These are phyloP conservation scores for Siphamia tubifer DNA, from an alignment of 2,113 vertebrate genomes.

Conservation along the genomic window DNA sequence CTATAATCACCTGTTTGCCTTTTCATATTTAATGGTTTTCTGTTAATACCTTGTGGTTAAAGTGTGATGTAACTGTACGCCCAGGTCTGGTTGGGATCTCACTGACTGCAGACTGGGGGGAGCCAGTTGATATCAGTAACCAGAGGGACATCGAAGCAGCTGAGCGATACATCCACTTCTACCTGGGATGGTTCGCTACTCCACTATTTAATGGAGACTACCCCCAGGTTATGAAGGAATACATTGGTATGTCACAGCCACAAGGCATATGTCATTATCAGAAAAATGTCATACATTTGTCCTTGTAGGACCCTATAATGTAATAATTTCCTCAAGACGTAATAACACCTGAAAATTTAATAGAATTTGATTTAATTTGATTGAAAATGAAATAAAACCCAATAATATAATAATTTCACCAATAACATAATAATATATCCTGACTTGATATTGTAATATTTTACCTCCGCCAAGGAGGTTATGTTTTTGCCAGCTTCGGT, in stretches of 20 bases:
- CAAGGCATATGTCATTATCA: too few relatives aligned
- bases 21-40: rapidly evolving
- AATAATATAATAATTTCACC: too few relatives aligned
- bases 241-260: constrained; percentile 76
- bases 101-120: constrained; percentile 87
- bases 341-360: too few relatives aligned
- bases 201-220: constrained; percentile 91
- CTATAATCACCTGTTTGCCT: neutral
- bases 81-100: constrained; percentile 90
- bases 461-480: too few relatives aligned
- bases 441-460: too few relatives aligned
- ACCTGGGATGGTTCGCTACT: constrained; percentile 91
- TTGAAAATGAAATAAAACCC: too few relatives aligned
- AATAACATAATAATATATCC: too few relatives aligned
- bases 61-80: neutral
- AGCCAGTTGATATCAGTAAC: constrained; percentile 85
- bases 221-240: constrained; percentile 91
- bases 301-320: too few relatives aligned
- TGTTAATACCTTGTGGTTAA: neutral
- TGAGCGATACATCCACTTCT: constrained; percentile 90
- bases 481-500: too few relatives aligned
- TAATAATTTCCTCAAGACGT: too few relatives aligned
- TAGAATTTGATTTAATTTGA: too few relatives aligned
- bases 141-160: constrained; percentile 85
- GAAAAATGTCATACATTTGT: too few relatives aligned